These are phyloP conservation scores for Pedionomus torquatus DNA, from an alignment of 2,113 vertebrate genomes.

Conservation along the genomic window DNA sequence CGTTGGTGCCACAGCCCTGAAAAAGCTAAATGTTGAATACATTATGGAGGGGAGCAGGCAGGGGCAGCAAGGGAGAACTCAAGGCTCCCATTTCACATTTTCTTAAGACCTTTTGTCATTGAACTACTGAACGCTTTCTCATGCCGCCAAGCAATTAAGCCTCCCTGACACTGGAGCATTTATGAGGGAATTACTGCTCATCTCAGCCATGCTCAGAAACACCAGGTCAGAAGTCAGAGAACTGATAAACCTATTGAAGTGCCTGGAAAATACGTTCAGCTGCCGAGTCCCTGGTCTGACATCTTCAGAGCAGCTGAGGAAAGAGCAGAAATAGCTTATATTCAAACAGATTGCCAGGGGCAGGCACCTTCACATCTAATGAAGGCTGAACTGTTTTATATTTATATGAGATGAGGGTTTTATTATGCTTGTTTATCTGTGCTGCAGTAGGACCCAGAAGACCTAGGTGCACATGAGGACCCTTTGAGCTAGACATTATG, in stretches of 20 bases:
- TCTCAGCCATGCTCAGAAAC: slow-evolving; percentile 1
- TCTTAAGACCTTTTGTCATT: slow-evolving; percentile 38
- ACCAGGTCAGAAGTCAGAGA: slow-evolving; percentile 36
- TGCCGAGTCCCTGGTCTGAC: rapidly evolving
- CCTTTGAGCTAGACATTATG: background rate
- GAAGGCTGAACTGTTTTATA: background rate
- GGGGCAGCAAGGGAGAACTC: background rate
- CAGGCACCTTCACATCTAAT: background rate
- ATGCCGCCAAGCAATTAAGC: background rate
- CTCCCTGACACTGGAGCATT: background rate
- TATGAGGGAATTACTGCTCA: slow-evolving; percentile 27
- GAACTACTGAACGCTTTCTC: slow-evolving; percentile 33
- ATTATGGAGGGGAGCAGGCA: background rate
- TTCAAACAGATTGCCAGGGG: background rate
- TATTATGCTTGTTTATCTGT: background rate
- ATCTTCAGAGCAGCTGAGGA: background rate
- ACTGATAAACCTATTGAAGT: slow-evolving; percentile 29
- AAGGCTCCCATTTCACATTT: background rate
- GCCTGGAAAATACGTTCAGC: background rate
- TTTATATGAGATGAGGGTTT: background rate
- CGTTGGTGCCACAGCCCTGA: background rate
- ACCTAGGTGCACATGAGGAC: background rate
- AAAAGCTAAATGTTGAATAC: background rate
- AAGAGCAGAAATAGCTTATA: background rate
- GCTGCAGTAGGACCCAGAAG: background rate